phyloP scores from a whole-genome alignment of 2,113 vertebrate species.

The Sula dactylatra region DNA sequence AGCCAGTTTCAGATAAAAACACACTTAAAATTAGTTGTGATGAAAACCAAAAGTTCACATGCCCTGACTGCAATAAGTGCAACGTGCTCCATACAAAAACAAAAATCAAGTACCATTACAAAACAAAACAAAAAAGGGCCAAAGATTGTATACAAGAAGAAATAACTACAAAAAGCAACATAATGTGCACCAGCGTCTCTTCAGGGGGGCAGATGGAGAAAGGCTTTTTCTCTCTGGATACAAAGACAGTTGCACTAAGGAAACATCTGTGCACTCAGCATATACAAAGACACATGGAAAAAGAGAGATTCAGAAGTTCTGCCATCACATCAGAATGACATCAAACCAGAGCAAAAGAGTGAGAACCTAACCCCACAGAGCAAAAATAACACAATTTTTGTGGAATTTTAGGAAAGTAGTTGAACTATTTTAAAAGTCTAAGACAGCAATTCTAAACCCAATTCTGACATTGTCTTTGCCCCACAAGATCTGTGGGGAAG shows the following conservation, averaged over 20 bases:
- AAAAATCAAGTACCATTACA: not conserved
- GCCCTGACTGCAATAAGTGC: not conserved
- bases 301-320: not conserved
- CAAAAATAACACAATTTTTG: not conserved
- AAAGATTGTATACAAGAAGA: not conserved
- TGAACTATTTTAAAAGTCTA: not conserved
- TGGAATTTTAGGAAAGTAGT: not conserved
- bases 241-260: not conserved
- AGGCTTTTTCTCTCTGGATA: not conserved
- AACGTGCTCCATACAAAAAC: not conserved
- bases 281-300: not conserved
- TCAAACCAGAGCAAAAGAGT: not conserved
- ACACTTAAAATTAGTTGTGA: not conserved
- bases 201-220: not conserved
- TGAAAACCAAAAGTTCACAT: not conserved
- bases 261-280: not conserved
- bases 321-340: not conserved
- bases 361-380: not conserved
- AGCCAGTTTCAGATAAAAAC: not conserved
- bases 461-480: not conserved
- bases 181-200: accelerated
- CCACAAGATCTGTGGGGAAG: not conserved
- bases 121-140: not conserved
- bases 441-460: not conserved
- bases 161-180: not conserved